phyloP scores from a whole-genome alignment of 2,888 invertebrate species.

The Tetragonula carbonaria region DNA sequence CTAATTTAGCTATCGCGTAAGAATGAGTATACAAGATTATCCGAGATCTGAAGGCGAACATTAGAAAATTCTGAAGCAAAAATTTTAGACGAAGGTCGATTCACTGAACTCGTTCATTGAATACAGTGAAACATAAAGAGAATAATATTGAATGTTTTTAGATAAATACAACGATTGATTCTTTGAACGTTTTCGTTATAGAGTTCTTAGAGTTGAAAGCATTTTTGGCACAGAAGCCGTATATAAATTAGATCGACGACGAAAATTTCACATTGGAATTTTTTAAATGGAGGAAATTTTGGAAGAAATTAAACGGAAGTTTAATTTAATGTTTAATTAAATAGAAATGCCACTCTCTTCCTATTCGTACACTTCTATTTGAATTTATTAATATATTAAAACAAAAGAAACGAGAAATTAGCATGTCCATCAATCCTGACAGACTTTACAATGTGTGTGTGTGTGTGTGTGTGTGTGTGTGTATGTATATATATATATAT shows the following conservation, averaged over 20 bases:
- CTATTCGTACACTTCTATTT: neutral
- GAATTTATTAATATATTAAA: neutral
- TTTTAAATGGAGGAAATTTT: neutral
- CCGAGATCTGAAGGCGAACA: too few relatives aligned
- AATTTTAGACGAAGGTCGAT: too few relatives aligned
- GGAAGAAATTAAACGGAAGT: too few relatives aligned
- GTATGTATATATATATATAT: too few relatives aligned
- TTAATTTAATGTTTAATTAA: neutral
- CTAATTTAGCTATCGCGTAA: too few relatives aligned
- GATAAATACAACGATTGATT: neutral
- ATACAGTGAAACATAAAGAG: neutral
- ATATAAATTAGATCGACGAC: neutral
- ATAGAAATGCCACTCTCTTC: neutral
- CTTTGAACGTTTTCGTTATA: neutral
- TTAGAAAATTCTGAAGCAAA: too few relatives aligned
- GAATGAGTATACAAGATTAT: too few relatives aligned
- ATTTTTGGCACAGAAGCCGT: neutral
- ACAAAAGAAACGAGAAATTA: neutral
- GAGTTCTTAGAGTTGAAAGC: neutral
- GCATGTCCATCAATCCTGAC: neutral
- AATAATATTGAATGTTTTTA: neutral
- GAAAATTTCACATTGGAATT: neutral
- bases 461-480: too few relatives aligned
- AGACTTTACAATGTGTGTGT: neutral
- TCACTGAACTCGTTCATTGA: neutral